Conservation (phyloP, 2,113 vertebrate species). For the Vulpes lagopus region DNA sequence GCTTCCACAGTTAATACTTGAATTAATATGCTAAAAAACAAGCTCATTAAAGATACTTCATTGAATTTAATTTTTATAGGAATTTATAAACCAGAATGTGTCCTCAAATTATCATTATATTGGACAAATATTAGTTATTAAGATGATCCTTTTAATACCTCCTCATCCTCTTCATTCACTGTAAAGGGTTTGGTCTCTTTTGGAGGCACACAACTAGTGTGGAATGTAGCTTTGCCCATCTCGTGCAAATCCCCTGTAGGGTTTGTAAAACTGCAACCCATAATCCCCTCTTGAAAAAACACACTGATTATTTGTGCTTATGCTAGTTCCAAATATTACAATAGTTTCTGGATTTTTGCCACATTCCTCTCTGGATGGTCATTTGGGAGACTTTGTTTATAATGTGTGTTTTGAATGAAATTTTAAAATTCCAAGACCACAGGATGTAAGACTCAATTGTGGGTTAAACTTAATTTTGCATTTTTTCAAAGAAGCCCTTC, state of each 20-base stretch:
- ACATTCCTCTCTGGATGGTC: constrained; percentile 84
- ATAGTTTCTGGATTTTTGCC: constrained; percentile 87
- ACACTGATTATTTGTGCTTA: constrained; percentile 84
- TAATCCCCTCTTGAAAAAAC: constrained; percentile 84
- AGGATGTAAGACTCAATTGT: constrained; percentile 78
- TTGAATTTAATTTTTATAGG: constrained; percentile 67
- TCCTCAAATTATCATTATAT: constrained; percentile 69
- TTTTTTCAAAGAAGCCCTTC: constrained; percentile 68
- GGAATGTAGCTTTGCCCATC: constrained; percentile 66
- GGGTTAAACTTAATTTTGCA: constrained; percentile 78
- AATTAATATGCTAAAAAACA: constrained; percentile 42
- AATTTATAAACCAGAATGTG: constrained; percentile 56
- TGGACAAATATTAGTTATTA: constrained; percentile 76
- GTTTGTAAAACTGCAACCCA: constrained; percentile 79
- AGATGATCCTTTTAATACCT: constrained; percentile 73
- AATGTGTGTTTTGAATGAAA: constrained; percentile 86
- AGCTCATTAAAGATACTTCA: not conserved
- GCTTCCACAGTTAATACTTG: not conserved
- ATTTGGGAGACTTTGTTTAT: constrained; percentile 86
- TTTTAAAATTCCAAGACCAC: constrained; percentile 85
- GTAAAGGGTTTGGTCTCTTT: constrained; percentile 64
- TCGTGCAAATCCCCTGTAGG: constrained; percentile 83
- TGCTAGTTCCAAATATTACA: constrained; percentile 85
- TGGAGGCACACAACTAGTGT: constrained; percentile 51
- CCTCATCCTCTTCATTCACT: constrained; percentile 71